A percentile compares a stretch with the other conserved stretches of the same genome.
Evolutionary conservation across 30 jellyfish, hydroid and myxozoan genomes (phyloP).

Genomic region (Clytia hemisphaerica): DNA sequence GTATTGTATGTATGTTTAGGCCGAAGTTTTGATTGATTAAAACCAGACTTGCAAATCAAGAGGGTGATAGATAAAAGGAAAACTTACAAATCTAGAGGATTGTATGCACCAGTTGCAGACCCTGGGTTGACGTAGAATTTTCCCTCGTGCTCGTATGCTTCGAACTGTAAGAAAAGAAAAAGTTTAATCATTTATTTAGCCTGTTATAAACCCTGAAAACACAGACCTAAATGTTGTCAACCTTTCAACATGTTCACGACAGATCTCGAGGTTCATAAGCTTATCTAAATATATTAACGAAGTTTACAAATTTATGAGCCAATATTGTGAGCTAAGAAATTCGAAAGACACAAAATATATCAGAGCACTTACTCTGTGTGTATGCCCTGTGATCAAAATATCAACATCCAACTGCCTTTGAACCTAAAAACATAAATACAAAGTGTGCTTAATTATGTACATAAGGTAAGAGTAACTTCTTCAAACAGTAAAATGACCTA

Average conservation of each 20-base stretch:
- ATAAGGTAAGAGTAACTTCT: no score
- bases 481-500: no score
- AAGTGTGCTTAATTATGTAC: no score
- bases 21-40: neutral
- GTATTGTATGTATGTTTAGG: neutral
- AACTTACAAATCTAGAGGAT: constrained; percentile 87
- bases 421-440: constrained; percentile 43
- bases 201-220: no score
- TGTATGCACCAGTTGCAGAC: constrained; percentile 96
- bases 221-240: no score
- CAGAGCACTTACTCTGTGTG: constrained; percentile 68
- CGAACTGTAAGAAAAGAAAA: constrained; percentile 42
- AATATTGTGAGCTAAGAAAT: neutral
- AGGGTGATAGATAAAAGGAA: constrained; percentile 54
- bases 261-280: no score
- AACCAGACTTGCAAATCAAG: constrained; percentile 66
- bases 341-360: neutral
- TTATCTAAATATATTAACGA: no score
- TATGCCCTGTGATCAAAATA: constrained; percentile 87
- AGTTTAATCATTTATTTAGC: neutral
- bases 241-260: no score
- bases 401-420: constrained; percentile 97
- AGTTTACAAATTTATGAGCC: no score
- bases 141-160: constrained; percentile 97
- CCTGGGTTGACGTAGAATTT: constrained; percentile 96